phyloP scores from a whole-genome alignment of 2,888 invertebrate species.

The Galerucella calmariensis region DNA sequence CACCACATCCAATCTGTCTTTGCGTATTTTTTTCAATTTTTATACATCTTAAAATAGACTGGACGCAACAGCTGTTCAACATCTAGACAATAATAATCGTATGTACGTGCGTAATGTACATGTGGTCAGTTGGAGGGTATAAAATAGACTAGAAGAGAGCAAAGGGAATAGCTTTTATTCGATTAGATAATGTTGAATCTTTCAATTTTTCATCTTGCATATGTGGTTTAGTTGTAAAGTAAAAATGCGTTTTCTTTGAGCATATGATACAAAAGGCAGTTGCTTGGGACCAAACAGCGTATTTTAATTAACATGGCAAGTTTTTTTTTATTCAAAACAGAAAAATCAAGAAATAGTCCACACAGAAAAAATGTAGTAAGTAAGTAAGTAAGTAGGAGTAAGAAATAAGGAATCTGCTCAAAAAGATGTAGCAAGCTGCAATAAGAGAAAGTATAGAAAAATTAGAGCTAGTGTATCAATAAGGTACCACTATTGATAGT shows the following conservation, averaged over 20 bases:
- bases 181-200: slow-evolving; percentile 15
- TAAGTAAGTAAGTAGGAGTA: no score
- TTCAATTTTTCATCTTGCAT: slow-evolving; percentile 15
- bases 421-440: no score
- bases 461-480: no score
- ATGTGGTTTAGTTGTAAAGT: slow-evolving; percentile 1
- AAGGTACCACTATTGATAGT: no score
- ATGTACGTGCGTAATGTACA: slow-evolving; percentile 36
- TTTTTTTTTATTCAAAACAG: no score
- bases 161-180: slow-evolving; percentile 15
- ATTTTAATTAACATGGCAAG: no score
- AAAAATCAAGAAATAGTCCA: no score
- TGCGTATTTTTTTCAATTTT: slow-evolving; percentile 45
- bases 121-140: slow-evolving; percentile 55
- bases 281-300: neutral
- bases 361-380: no score
- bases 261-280: slow-evolving; percentile 1
- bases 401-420: no score
- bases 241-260: neutral
- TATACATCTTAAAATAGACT: slow-evolving; percentile 52
- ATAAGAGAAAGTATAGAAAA: no score
- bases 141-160: slow-evolving; percentile 32
- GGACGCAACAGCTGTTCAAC: slow-evolving; percentile 52
- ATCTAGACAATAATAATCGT: slow-evolving; percentile 51
- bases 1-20: slow-evolving; percentile 49